Evolutionary conservation across 2,113 vertebrate species (phyloP).

Genomic region (Dunckerocampus dactyliophorus): DNA sequence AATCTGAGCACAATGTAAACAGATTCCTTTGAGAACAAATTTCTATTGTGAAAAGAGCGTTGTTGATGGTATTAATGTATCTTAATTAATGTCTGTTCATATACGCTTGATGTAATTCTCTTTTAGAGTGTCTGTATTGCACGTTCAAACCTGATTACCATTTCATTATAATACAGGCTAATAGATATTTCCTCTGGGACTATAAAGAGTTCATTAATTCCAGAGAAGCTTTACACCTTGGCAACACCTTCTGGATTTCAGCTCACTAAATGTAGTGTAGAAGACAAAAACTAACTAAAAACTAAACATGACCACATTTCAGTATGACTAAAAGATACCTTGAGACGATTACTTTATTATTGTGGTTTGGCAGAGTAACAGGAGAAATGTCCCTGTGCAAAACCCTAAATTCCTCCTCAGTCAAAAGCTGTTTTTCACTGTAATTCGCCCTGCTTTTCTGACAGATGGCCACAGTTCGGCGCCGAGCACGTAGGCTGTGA

Average conservation of each 20-base stretch:
- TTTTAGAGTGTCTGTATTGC: neutral
- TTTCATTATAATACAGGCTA: slow-evolving; percentile 1
- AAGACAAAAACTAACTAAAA: neutral
- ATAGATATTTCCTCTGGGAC: slow-evolving; percentile 5
- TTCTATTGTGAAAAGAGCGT: no score
- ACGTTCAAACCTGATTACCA: neutral
- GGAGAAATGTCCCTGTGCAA: neutral
- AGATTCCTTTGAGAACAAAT: no score
- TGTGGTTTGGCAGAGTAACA: neutral
- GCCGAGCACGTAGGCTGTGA: slow-evolving; percentile 52
- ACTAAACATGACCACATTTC: neutral
- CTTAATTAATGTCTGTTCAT: neutral
- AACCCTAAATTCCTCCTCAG: slow-evolving; percentile 33
- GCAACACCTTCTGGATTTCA: neutral
- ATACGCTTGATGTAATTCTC: neutral
- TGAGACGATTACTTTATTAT: neutral
- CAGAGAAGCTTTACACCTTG: neutral
- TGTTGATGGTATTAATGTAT: no score
- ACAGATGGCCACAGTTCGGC: slow-evolving; percentile 47
- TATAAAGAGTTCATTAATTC: slow-evolving; percentile 6
- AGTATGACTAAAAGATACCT: neutral
- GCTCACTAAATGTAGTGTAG: neutral
- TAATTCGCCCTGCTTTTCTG: slow-evolving; percentile 34
- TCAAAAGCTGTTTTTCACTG: slow-evolving; percentile 40
- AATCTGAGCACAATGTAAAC: no score